Percentiles rank a stretch among this genome's conserved stretches.
Conservation (phyloP, 1,140 invertebrate species). For the Drosophila tsacasi region DNA sequence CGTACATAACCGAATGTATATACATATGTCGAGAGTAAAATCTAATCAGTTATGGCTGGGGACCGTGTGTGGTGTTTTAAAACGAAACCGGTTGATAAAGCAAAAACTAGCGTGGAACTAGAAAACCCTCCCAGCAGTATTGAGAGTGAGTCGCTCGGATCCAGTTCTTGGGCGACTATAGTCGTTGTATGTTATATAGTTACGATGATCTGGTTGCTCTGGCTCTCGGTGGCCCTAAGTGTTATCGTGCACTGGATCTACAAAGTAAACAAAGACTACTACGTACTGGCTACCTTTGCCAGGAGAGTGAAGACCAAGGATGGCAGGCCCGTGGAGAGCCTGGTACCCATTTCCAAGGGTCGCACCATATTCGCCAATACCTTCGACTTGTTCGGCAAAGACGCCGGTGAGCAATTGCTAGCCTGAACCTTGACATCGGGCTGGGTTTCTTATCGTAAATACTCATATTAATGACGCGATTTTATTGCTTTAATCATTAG, state of each 20-base stretch:
- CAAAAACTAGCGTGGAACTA: slow-evolving; percentile 9
- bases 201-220: slow-evolving; percentile 25
- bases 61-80: not conserved
- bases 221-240: slow-evolving; percentile 28
- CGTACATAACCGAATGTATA: slow-evolving; percentile 5
- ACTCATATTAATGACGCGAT: not conserved
- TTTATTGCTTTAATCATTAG: slow-evolving; percentile 10
- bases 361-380: slow-evolving; percentile 52
- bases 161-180: not conserved
- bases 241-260: slow-evolving; percentile 44
- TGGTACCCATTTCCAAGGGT: slow-evolving; percentile 36
- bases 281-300: slow-evolving; percentile 44
- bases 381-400: slow-evolving; percentile 56
- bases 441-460: not conserved
- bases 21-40: slow-evolving; percentile 6
- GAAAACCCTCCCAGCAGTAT: slow-evolving; percentile 5
- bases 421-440: slow-evolving; percentile 2
- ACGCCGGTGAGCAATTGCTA: slow-evolving; percentile 31
- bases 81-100: slow-evolving; percentile 17
- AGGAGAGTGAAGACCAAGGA: slow-evolving; percentile 45
- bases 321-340: slow-evolving; percentile 32
- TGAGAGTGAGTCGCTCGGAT: not conserved
- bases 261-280: slow-evolving; percentile 57
- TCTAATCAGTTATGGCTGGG: slow-evolving; percentile 23
- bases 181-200: not conserved